Conservation (phyloP, 2,113 vertebrate species). For the Cryptotis parvus region DNA sequence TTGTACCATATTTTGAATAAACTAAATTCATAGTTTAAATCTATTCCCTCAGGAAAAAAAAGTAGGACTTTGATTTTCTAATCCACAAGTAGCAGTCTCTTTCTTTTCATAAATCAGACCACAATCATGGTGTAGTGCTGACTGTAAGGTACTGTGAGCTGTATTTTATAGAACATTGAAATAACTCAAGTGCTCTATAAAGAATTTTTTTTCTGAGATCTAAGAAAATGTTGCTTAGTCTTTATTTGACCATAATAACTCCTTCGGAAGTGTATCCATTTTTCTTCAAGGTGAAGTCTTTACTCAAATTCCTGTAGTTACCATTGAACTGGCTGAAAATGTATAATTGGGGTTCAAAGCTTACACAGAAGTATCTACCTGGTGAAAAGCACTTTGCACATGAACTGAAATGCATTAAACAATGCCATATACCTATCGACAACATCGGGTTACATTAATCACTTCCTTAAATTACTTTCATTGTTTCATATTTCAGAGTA, state of each 20-base stretch:
- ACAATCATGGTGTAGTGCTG: too few species aligned
- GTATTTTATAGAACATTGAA: too few species aligned
- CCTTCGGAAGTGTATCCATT: not conserved
- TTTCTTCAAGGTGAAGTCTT: not conserved
- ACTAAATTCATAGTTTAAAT: constrained; percentile 4
- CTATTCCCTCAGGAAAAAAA: not conserved
- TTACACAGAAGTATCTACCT: not conserved
- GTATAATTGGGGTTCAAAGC: not conserved
- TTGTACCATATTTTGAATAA: not conserved
- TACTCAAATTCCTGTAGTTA: not conserved
- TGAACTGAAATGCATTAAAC: not conserved
- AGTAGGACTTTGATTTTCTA: not conserved
- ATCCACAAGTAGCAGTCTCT: too few species aligned
- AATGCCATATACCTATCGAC: not conserved
- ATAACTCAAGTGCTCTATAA: too few species aligned
- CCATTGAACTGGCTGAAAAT: not conserved
- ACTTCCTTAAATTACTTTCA: not conserved
- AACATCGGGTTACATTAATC: not conserved
- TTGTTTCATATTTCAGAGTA: not conserved
- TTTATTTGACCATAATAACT: too few species aligned
- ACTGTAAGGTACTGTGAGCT: too few species aligned
- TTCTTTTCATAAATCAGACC: too few species aligned
- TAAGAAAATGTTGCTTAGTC: too few species aligned
- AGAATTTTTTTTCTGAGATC: not conserved
- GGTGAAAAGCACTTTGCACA: not conserved